Evolutionary conservation across 2,888 invertebrate genomes (phyloP).

Genomic region (Plebejus melissa): DNA sequence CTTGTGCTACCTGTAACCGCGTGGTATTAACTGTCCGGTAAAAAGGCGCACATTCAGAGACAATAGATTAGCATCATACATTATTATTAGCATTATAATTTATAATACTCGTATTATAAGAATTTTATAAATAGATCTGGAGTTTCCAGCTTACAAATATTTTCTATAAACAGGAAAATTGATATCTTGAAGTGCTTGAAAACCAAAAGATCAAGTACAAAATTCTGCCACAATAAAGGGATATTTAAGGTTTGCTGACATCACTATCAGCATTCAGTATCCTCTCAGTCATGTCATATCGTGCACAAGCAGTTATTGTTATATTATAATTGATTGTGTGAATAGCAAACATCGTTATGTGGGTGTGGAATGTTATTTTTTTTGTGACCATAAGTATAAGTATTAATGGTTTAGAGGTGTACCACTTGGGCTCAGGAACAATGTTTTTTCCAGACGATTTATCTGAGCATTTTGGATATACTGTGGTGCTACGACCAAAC

Average conservation of each 20-base stretch:
- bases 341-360: not conserved
- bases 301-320: not conserved
- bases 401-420: constrained; percentile 13
- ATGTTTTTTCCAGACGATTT: constrained; percentile 45
- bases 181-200: not conserved
- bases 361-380: not conserved
- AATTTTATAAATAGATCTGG: no score
- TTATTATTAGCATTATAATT: no score
- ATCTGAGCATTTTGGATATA: constrained; percentile 56
- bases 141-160: no score
- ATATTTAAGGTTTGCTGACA: not conserved
- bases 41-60: no score
- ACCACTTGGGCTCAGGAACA: constrained; percentile 51
- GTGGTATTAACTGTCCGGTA: no score
- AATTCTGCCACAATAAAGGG: not conserved
- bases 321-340: not conserved
- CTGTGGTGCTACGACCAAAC: constrained; percentile 44
- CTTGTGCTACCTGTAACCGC: no score
- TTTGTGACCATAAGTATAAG: not conserved
- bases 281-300: not conserved
- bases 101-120: no score
- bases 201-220: not conserved
- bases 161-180: not conserved
- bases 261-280: not conserved
- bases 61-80: no score